phyloP scores from a whole-genome alignment of 2,797 vertebrate species.

The Meda fulgida region DNA sequence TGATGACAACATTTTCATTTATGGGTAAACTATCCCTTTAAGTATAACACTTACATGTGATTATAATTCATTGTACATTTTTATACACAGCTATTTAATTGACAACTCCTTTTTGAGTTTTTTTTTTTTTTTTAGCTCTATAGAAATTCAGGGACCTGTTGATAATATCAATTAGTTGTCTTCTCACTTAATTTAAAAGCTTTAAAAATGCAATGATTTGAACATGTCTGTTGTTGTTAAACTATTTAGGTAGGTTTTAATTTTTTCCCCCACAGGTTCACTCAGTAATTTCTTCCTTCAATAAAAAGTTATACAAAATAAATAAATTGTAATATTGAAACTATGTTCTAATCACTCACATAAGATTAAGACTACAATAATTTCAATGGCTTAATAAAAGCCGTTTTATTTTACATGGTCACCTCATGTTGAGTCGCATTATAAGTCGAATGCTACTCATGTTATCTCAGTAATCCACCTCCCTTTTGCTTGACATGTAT shows the following conservation, averaged over 20 bases:
- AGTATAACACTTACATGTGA: slow-evolving; percentile 25
- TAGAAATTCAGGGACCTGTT: slow-evolving; percentile 40
- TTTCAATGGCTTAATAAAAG: slow-evolving; percentile 4
- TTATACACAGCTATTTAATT: slow-evolving; percentile 17
- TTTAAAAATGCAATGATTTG: slow-evolving; percentile 41
- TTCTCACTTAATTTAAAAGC: slow-evolving; percentile 23
- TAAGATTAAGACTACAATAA: background rate
- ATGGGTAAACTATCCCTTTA: background rate
- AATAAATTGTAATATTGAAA: slow-evolving; percentile 7
- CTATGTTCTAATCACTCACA: background rate
- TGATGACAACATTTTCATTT: too few relatives aligned
- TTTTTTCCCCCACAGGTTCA: slow-evolving; percentile 47
- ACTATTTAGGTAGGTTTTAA: slow-evolving; percentile 23
- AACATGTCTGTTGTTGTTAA: slow-evolving; percentile 58
- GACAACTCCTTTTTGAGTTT: background rate
- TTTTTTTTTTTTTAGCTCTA: background rate
- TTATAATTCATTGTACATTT: slow-evolving; percentile 36
- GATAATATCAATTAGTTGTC: slow-evolving; percentile 29
- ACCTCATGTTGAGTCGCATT: background rate
- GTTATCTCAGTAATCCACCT: background rate
- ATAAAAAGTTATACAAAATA: slow-evolving; percentile 27
- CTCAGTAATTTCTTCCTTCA: slow-evolving; percentile 39
- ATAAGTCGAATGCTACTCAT: background rate
- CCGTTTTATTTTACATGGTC: background rate
- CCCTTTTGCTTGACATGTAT: background rate